Percentiles rank a stretch among this genome's conserved stretches.
Evolutionary conservation across 2,797 vertebrate genomes (phyloP).

Genomic region (Phrynocephalus guinanensis): DNA sequence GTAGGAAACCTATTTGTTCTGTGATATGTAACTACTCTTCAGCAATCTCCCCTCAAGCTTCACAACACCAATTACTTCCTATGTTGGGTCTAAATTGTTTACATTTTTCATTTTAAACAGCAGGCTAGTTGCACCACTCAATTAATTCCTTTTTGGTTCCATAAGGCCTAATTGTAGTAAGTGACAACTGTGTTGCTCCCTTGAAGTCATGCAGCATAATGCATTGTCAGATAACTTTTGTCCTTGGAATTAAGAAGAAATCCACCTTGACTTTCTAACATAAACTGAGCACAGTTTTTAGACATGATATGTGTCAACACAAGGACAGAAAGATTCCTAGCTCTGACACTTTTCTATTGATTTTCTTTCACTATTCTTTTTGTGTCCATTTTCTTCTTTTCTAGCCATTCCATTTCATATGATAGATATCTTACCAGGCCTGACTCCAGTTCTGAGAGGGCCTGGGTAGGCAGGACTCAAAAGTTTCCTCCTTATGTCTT

Average conservation of each 20-base stretch:
- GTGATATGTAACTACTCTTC: background rate
- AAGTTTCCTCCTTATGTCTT: too few species aligned
- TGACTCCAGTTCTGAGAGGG: too few species aligned
- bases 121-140: background rate
- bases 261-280: background rate
- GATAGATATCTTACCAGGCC: background rate
- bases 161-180: slow-evolving; percentile 37
- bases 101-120: slow-evolving; percentile 37
- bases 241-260: slow-evolving; percentile 5
- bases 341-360: background rate
- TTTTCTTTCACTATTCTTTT: slow-evolving; percentile 30
- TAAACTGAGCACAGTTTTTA: slow-evolving; percentile 10
- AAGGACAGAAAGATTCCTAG: background rate
- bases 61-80: slow-evolving; percentile 22
- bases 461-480: too few species aligned
- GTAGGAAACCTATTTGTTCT: slow-evolving; percentile 19
- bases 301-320: slow-evolving; percentile 14
- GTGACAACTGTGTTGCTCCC: background rate
- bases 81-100: slow-evolving; percentile 34
- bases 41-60: slow-evolving; percentile 47
- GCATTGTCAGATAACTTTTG: background rate
- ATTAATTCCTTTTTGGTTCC: slow-evolving; percentile 21
- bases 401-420: slow-evolving; percentile 6
- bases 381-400: background rate
- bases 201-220: background rate